Base-by-base conservation (phyloP, 1,140 invertebrate species). In the Zaprionus capensis region DNA sequence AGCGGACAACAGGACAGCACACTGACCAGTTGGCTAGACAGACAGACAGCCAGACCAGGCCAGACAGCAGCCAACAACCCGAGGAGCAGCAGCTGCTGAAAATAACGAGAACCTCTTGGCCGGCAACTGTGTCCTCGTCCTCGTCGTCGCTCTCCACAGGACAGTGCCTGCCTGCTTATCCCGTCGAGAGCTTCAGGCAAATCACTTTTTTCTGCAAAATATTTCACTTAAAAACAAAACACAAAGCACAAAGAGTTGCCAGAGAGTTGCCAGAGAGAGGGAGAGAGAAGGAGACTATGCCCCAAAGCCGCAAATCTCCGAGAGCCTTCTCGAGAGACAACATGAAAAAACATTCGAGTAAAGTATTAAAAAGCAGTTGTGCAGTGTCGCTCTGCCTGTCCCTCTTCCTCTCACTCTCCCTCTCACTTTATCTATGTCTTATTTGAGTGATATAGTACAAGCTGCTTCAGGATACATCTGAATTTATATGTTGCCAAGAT, bases 71-170 rank as follows among this genome's bases (percentile, higher is more conserved):
- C 12, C 49, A 24, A 12, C n/a, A 14, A 31, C 17, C n/a, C 34
- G 28, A 36, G 34, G 14, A 31, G 20, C 31, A 55, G 41, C 64
- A 73, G 71, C 80, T 61, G 53, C 28, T 79, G 76, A 75, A 84
- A 82, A 75, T 84, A 71, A 84, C 83, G 82, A 68, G 76, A 55
- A 49, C 61, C 76, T 82, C 81, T 82, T 72, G 71, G 67, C 76
- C 63, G 34, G 65, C 61, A 76, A 76, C 24, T 31, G 67, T 44
- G 38, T 38, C 34, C 49, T 20, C n/a, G 4, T 14, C 34, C 1
- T 38, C 4, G 7, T 24, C 26, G 17, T 53, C 36, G 15, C 12
- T n/a, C 49, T 62, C n/a, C 44, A 36, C 9, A 31, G 41, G 22
- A 12, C 4, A 15, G 20, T 49, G n/a, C 20, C n/a, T 46, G 36